These are phyloP conservation scores for Miltochrista miniata DNA, from an alignment of 2,888 invertebrate genomes.

Conservation along the genomic window DNA sequence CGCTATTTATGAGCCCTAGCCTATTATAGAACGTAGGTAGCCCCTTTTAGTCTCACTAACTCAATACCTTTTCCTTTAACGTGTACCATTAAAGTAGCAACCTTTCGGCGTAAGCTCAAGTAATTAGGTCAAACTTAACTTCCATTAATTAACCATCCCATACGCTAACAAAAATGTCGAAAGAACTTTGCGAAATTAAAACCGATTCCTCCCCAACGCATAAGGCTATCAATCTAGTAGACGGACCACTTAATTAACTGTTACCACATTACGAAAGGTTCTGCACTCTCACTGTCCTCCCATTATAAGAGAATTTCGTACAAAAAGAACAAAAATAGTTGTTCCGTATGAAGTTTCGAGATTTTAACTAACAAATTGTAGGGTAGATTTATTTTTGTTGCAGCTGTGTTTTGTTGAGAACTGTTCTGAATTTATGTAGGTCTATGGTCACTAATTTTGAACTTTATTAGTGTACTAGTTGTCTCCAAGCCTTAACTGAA, in stretches of 20 bases:
- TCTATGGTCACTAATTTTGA: background rate
- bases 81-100: too few species aligned
- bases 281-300: constrained; percentile 20
- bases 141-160: constrained; percentile 4
- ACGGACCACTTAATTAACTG: constrained; percentile 41
- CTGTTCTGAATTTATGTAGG: background rate
- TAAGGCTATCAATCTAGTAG: constrained; percentile 43
- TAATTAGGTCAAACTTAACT: background rate
- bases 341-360: constrained; percentile 26
- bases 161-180: background rate
- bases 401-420: background rate
- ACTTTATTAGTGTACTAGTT: too few species aligned
- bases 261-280: constrained; percentile 14
- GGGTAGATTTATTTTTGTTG: constrained; percentile 2
- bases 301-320: constrained; percentile 16
- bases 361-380: constrained; percentile 9
- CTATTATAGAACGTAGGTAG: too few species aligned
- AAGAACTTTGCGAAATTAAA: constrained; percentile 12
- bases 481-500: too few species aligned
- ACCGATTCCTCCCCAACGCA: constrained; percentile 20
- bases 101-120: too few species aligned
- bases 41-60: too few species aligned
- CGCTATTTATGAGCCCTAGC: too few species aligned
- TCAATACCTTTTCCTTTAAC: too few species aligned
- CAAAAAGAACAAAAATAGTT: constrained; percentile 12